Evolutionary conservation across 2,888 invertebrate genomes (phyloP), one percentile per base, ranked within the genome.

Genomic region (Atherix ibis): DNA sequence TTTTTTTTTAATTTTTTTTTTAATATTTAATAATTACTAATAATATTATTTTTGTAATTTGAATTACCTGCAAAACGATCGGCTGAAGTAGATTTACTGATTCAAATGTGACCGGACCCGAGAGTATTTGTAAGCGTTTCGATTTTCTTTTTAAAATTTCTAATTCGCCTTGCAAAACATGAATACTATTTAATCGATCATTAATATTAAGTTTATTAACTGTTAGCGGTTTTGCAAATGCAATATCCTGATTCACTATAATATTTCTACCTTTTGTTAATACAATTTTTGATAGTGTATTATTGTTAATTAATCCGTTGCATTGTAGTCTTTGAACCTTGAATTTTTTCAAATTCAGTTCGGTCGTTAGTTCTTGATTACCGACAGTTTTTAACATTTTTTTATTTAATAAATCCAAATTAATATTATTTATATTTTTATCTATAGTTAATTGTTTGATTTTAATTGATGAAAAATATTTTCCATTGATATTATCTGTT

Each of bases 381-480:
- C 65, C 69, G 2, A 43, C 43, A 14, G 55, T 59, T 48, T 59
- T 67, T 9, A 74, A 48, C 1, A 64, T 56, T 40, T 63, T 57
- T 33, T 63, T 52, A 16, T 62, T 39, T 18, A 73, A 46, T 8
- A 58, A 48, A 2, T 49, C 42, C 43, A 71, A 54, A 34, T 54
- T 52, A 4, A 64, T 46, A 8, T 58, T 56, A 47, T 73, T 73
- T n/a, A n/a, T n/a, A n/a, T n/a, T n/a, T n/a, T n/a, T n/a, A n/a
- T n/a, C n/a, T 0, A 73, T 46, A 9, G 49, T 53, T n/a, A n/a
- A n/a, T n/a, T n/a, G n/a, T n/a, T n/a, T n/a, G n/a, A n/a, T n/a
- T n/a, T n/a, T n/a, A n/a, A n/a, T n/a, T n/a, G n/a, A n/a, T n/a
- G n/a, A n/a, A n/a, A n/a, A n/a, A n/a, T n/a, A n/a, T n/a, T n/a